These are phyloP conservation scores for Caloenas nicobarica DNA, from an alignment of 2,113 vertebrate genomes.

Conservation along the genomic window DNA sequence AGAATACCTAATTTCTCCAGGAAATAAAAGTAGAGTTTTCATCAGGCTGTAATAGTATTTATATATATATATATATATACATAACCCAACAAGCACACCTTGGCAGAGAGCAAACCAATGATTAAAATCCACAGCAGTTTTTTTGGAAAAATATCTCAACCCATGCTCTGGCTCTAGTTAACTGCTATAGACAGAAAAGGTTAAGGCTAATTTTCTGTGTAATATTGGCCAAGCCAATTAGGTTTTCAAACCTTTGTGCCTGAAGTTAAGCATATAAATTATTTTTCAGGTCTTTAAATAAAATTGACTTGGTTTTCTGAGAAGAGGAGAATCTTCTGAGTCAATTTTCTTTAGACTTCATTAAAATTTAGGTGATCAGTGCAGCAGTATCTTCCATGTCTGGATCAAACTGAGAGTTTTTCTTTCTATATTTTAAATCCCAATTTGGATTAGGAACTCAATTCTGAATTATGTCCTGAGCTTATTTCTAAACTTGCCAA, in stretches of 20 bases:
- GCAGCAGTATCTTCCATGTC: background rate
- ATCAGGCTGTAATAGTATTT: background rate
- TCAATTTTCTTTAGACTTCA: constrained; percentile 46
- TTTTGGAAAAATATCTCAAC: background rate
- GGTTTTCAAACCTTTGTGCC: constrained; percentile 41
- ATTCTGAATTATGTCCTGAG: constrained; percentile 44
- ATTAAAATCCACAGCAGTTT: background rate
- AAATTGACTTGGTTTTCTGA: constrained; percentile 7
- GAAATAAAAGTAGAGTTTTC: background rate
- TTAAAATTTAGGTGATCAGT: constrained; percentile 22
- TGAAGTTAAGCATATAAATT: constrained; percentile 59
- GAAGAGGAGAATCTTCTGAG: background rate
- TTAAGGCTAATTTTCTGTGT: background rate
- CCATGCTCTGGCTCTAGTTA: background rate
- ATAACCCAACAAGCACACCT: background rate
- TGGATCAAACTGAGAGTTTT: constrained; percentile 10
- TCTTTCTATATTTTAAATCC: constrained; percentile 39
- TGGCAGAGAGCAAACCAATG: background rate
- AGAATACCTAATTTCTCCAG: background rate
- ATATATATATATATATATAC: no score
- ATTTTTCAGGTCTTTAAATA: constrained; percentile 56
- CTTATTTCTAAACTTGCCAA: constrained; percentile 45
- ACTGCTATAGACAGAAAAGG: background rate
- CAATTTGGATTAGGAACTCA: constrained; percentile 53
- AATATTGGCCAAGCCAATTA: constrained; percentile 19